Base-by-base conservation (phyloP, 2,113 vertebrate genomes). In the Marmota flaviventris region DNA sequence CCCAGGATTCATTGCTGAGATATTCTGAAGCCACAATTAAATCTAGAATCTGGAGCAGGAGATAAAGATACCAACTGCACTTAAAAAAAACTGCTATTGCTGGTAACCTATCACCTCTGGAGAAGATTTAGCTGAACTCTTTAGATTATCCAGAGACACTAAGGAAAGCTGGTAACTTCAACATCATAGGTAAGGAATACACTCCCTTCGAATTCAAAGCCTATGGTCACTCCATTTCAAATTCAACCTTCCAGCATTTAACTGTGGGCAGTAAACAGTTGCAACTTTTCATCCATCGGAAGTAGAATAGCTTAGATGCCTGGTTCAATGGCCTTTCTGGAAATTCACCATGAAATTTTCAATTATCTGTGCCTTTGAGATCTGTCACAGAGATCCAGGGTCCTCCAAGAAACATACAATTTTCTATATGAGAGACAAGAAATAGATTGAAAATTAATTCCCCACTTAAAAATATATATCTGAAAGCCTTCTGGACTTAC, bases 361-460 rank as follows among this genome's bases (percentile, higher is more conserved):
- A 91, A 82, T 96, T 75, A 45, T 56, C 32, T 53, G 34, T 83
- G 56, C 81, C 56, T 20, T 91, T 89, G 63, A 95, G 56, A 22
- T 67, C 69, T 95, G 51, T 85, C 81, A 48, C 27, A 91, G 53
- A 93, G 25, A 93, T 39, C 27, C 24, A 96, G 18, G 11, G 7
- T 24, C 70, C 75, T 81, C 69, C 25, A 69, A 51, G 45, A 95
- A 97, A 94, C 51, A 9, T 22, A 84, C 61, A 85, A 10, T 72
- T 78, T 94, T 85, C 39, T 90, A 81, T 90, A 83, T 51, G 14
- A 93, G 63, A 65, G 25, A 87, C 29, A 76, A 91, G 85, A 76
- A 8, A 67, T 11, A 89, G 34, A 85, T 86, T 70, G 53, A 93
- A 97, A 93, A 95, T 88, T 48, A 94, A 93, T 87, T 88, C 34